Evolutionary conservation across 2,797 vertebrate genomes (phyloP).

Genomic region (Gymnothorax javanicus): DNA sequence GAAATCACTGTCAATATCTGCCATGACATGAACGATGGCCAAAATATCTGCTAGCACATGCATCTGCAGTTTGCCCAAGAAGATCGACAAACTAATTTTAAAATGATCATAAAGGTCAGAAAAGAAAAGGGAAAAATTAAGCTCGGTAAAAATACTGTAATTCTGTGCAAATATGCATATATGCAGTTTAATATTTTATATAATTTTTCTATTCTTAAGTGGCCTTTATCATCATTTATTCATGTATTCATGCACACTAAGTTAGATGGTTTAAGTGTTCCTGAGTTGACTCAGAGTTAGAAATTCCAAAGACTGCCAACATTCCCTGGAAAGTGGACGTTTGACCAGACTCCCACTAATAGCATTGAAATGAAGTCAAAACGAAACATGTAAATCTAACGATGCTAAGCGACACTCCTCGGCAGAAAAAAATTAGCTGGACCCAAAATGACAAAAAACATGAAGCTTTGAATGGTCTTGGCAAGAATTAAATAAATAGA

Average conservation of each 20-base stretch:
- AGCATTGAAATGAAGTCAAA: not conserved
- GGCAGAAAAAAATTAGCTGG: no score
- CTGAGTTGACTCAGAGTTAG: not conserved
- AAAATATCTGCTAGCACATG: not conserved
- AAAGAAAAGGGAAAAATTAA: not conserved
- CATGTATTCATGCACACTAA: not conserved
- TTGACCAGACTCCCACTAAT: not conserved
- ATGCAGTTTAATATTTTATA: not conserved
- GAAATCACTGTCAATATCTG: not conserved
- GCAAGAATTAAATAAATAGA: no score
- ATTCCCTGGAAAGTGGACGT: not conserved
- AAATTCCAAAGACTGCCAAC: not conserved
- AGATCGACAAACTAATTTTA: not conserved
- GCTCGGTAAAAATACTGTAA: no score
- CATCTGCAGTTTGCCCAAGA: not conserved
- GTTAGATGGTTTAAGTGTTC: not conserved
- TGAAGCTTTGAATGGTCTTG: no score
- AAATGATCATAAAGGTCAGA: not conserved
- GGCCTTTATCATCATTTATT: not conserved
- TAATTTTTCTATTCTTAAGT: not conserved
- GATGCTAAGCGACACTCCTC: no score
- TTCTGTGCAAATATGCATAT: not conserved
- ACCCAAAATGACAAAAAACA: no score
- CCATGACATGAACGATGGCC: not conserved
- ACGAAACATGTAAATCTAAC: not conserved